Evolutionary conservation across 2,888 invertebrate species (phyloP), one percentile per base, ranked within the genome.

Genomic region (Orgyia antiqua): DNA sequence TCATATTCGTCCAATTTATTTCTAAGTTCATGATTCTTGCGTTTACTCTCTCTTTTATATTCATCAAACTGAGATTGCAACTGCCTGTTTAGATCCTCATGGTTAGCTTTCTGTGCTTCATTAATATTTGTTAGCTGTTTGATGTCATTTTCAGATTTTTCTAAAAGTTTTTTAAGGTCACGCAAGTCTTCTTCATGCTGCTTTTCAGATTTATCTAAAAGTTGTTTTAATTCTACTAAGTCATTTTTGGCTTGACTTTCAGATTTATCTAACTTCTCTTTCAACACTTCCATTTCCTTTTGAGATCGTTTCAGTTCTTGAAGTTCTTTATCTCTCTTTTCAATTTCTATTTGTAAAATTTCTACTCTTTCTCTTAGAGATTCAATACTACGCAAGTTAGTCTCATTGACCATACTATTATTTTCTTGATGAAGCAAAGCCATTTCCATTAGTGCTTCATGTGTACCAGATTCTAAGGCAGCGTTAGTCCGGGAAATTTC

Each of bases 1-100:
- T 87, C 79, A 33, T 75, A 74, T 10, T 76, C 91, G 39, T 89
- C 89, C 35, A 94, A 60, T 55, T 89, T 90, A 11, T 75, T 64
- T 47, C 84, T 72, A 1, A 92, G 60, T 24, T 89, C 88, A 29
- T 82, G 78, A 45, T 84, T 84, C 18, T 87, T 75, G 31, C 72
- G 73, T 58, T 89, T 89, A 36, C 68, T 75, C 39, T 86, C 79
- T 36, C 70, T 79, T 47, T 79, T 87, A 28, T 71, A 71, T 51
- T 84, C 79, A 31, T 86, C 84, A 45, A 70, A 79, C 33, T 82
- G 76, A 6, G 51, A 33, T 50, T 83, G 79, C 34, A 87, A 39
- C 45, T 87, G 80, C 39, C 72, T 77, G 45, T 82, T 82, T 20
- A 87, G 63, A 45, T 83, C 86, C 56, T 87, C 86, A 35, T 84